A percentile compares a stretch with the other conserved stretches of the same genome.
Evolutionary conservation across 2,888 invertebrate species (phyloP).

Genomic region (Oxycera nigricornis): DNA sequence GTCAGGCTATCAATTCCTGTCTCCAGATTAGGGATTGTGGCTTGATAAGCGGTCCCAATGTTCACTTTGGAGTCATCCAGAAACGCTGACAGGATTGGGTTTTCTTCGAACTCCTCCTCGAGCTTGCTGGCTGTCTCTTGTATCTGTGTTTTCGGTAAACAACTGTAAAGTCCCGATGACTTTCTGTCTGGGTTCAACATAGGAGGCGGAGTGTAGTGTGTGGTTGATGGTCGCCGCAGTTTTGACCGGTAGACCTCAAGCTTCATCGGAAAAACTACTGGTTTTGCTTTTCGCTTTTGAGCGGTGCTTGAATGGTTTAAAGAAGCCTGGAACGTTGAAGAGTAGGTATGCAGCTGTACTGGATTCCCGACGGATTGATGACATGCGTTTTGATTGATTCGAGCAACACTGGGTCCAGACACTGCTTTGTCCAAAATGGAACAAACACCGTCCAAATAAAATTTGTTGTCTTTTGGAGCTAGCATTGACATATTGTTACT

Average conservation of each 20-base stretch:
- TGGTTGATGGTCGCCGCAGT: slow-evolving; percentile 60
- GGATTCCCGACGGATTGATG: slow-evolving; percentile 45
- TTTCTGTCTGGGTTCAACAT: slow-evolving; percentile 90
- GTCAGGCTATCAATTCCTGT: slow-evolving; percentile 63
- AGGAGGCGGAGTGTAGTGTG: slow-evolving; percentile 89
- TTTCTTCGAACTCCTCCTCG: slow-evolving; percentile 59
- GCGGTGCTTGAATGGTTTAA: slow-evolving; percentile 52
- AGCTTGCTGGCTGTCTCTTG: slow-evolving; percentile 57
- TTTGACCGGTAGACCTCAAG: slow-evolving; percentile 57
- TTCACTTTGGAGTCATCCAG: slow-evolving; percentile 76
- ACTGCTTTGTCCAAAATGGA: slow-evolving; percentile 24
- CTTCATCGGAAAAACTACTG: slow-evolving; percentile 52
- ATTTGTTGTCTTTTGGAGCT: slow-evolving; percentile 19
- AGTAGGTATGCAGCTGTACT: slow-evolving; percentile 44
- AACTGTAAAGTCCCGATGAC: slow-evolving; percentile 79
- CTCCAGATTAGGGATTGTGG: slow-evolving; percentile 72
- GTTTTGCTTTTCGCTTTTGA: slow-evolving; percentile 52
- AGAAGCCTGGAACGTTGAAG: not conserved
- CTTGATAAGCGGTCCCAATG: slow-evolving; percentile 86
- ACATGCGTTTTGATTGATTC: slow-evolving; percentile 12
- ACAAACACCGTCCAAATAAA: slow-evolving; percentile 9
- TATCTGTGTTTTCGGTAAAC: slow-evolving; percentile 57
- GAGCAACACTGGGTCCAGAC: slow-evolving; percentile 51
- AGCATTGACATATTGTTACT: not conserved
- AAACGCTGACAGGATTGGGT: slow-evolving; percentile 57